Evolutionary conservation across 2,113 vertebrate species (phyloP).

Genomic region (Hyperopisus bebe): DNA sequence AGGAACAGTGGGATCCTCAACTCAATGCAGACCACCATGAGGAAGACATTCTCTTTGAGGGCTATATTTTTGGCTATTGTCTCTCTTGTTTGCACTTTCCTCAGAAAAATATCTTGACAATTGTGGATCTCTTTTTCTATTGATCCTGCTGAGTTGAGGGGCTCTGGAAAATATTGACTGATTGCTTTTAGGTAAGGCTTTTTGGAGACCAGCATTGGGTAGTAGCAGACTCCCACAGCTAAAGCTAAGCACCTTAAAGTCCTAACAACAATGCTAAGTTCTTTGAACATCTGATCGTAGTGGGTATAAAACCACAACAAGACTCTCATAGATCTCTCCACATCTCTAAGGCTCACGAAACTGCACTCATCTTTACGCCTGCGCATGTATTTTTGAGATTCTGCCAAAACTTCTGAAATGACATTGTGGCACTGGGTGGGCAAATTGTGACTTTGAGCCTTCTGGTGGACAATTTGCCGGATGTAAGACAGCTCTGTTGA

Average conservation of each 20-base stretch:
- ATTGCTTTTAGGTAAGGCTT: conserved; percentile 48
- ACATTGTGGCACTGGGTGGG: conserved; percentile 27
- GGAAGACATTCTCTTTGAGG: conserved; percentile 70
- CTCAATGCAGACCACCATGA: conserved; percentile 68
- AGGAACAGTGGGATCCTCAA: conserved; percentile 67
- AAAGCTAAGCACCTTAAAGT: conserved; percentile 55
- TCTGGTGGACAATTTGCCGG: conserved; percentile 59
- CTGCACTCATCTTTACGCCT: conserved; percentile 60
- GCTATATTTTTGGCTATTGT: conserved; percentile 62
- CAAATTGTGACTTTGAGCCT: conserved; percentile 37
- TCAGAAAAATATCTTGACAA: conserved; percentile 58
- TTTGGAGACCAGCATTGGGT: conserved; percentile 57
- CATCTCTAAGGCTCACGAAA: conserved; percentile 68
- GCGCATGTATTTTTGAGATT: conserved; percentile 62
- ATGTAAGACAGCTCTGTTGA: conserved; percentile 60
- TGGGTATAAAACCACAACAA: conserved; percentile 63
- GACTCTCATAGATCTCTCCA: conserved; percentile 65
- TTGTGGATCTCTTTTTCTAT: conserved; percentile 51
- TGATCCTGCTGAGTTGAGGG: conserved; percentile 21
- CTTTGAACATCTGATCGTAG: conserved; percentile 35
- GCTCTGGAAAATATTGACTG: conserved; percentile 43
- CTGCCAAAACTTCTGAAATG: conserved; percentile 55
- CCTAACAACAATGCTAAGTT: neutral
- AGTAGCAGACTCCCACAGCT: conserved; percentile 66
- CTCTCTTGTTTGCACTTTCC: conserved; percentile 51